A percentile compares a stretch with the other conserved stretches of the same genome.
Conservation (phyloP, 2,113 vertebrate genomes). For the Tangachromis dhanisi region DNA sequence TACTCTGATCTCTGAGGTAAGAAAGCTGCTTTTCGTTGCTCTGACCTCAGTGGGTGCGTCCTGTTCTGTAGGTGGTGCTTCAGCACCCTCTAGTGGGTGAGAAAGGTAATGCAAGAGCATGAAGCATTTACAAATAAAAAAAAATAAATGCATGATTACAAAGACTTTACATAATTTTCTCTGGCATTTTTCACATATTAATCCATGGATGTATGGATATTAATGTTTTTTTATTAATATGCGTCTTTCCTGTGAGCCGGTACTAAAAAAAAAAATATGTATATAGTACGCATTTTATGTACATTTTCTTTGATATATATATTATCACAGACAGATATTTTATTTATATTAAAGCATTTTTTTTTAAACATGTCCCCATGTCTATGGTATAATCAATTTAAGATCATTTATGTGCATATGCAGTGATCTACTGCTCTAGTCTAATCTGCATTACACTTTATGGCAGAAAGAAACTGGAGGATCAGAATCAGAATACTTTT, state of each 20-base stretch:
- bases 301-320: not conserved
- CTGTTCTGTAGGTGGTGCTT: not conserved
- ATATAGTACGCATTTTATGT: fast-evolving
- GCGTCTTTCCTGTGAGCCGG: fast-evolving
- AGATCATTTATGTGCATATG: not conserved
- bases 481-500: not conserved
- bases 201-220: not conserved
- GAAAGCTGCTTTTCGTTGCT: not conserved
- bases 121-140: not conserved
- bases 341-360: not conserved
- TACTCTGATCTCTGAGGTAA: not conserved
- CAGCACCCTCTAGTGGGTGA: not conserved
- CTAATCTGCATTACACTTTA: not conserved
- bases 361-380: not conserved
- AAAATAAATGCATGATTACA: not conserved
- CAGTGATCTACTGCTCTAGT: not conserved
- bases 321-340: not conserved
- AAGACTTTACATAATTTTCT: not conserved
- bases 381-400: not conserved
- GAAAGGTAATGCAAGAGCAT: not conserved
- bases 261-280: not conserved
- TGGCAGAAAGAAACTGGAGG: not conserved
- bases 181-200: not conserved
- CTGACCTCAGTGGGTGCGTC: not conserved
- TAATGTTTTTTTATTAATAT: not conserved